Percentiles rank a stretch among this genome's conserved stretches.
phyloP scores from a whole-genome alignment of 2,113 vertebrate species.

The Ivindomyrus marchei region DNA sequence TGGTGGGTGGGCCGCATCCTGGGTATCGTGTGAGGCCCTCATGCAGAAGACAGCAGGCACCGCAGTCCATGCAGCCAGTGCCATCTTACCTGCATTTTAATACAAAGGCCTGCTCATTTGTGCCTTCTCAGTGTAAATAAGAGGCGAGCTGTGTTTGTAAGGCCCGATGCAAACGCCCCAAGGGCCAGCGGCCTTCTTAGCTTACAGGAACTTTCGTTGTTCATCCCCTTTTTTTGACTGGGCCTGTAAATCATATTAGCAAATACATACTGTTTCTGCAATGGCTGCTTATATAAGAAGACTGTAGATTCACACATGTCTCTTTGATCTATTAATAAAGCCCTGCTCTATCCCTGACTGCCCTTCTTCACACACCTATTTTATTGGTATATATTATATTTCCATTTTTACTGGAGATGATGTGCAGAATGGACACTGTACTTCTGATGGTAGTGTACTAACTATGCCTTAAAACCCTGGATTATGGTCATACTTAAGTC shows the following conservation, averaged over 20 bases:
- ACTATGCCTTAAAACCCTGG: slow-evolving; percentile 25
- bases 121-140: slow-evolving; percentile 34
- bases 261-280: slow-evolving; percentile 26
- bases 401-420: slow-evolving; percentile 3
- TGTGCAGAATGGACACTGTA: background rate
- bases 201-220: background rate
- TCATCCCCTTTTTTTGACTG: background rate
- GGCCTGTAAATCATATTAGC: background rate
- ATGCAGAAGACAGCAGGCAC: background rate
- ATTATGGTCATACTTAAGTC: background rate
- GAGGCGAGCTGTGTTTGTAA: slow-evolving; percentile 22
- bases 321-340: slow-evolving; percentile 34
- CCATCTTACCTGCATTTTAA: slow-evolving; percentile 13
- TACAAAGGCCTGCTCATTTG: slow-evolving; percentile 23
- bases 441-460: background rate
- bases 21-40: slow-evolving; percentile 68
- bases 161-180: background rate
- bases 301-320: slow-evolving; percentile 30
- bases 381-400: slow-evolving; percentile 14
- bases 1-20: slow-evolving; percentile 94
- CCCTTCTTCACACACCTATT: slow-evolving; percentile 23
- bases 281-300: slow-evolving; percentile 5
- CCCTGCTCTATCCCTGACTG: slow-evolving; percentile 4
- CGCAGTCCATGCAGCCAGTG: background rate
- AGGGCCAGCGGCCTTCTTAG: background rate